phyloP scores from a whole-genome alignment of 2,888 invertebrate genomes.

The Metacarcinus magister region DNA sequence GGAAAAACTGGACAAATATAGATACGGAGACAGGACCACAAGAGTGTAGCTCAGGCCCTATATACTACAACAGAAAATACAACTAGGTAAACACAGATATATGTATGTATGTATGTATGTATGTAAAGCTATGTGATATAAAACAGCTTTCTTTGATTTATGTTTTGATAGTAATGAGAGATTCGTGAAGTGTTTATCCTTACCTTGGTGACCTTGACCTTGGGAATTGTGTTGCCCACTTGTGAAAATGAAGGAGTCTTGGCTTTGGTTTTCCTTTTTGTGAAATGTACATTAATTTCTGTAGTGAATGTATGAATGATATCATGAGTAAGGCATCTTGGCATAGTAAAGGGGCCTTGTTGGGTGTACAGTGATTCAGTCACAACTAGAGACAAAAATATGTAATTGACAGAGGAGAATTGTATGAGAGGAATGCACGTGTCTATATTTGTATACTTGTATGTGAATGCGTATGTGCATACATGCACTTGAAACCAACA shows the following conservation, averaged over 20 bases:
- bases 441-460: neutral
- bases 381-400: neutral
- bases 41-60: too few species aligned
- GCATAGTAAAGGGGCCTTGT: neutral
- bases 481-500: neutral
- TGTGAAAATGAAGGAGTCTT: neutral
- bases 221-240: neutral
- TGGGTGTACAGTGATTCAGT: neutral
- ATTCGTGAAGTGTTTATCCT: neutral
- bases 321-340: neutral
- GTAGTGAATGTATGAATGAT: neutral
- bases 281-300: neutral
- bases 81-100: too few species aligned
- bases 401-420: constrained; percentile 1
- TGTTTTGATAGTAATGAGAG: neutral
- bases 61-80: too few species aligned
- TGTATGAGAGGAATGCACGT: neutral
- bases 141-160: neutral
- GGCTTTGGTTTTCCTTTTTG: neutral
- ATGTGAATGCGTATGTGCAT: constrained; percentile 28
- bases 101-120: neutral
- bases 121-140: neutral
- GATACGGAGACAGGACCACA: too few species aligned
- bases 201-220: neutral
- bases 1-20: too few species aligned